Conservation (phyloP, 2,113 vertebrate genomes). For the Pituophis catenifer region DNA sequence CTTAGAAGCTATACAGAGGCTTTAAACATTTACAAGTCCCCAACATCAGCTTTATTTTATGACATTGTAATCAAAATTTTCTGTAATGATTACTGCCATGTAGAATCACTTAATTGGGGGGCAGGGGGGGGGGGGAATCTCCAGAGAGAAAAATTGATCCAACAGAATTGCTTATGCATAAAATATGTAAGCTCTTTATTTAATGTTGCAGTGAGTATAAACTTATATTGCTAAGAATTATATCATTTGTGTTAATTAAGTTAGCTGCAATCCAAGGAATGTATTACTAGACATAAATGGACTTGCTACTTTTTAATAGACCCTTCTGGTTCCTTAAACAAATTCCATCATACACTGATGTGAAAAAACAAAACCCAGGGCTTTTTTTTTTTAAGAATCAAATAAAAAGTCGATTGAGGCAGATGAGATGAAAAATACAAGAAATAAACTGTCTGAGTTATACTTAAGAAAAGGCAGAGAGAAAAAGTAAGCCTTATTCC, state of each 20-base stretch:
- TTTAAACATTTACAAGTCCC: not conserved
- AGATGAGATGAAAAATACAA: not conserved
- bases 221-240: not conserved
- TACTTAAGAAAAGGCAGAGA: not conserved
- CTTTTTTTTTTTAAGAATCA: not conserved
- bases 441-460: not conserved
- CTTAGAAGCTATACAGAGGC: constrained; percentile 10
- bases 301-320: not conserved
- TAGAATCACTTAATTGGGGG: not conserved
- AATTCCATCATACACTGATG: not conserved
- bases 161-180: not conserved
- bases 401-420: not conserved
- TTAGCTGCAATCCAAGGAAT: not conserved
- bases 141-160: not conserved
- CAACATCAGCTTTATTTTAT: not conserved
- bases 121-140: not conserved
- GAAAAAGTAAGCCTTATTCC: not conserved
- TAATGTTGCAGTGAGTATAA: not conserved
- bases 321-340: not conserved
- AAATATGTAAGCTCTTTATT: not conserved
- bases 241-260: not conserved
- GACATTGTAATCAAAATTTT: not conserved
- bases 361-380: not conserved
- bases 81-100: not conserved
- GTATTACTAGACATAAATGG: not conserved